These are phyloP conservation scores for Crambe crambe DNA, from an alignment of 37 sponge, comb jelly and placozoan genomes.

Conservation along the genomic window DNA sequence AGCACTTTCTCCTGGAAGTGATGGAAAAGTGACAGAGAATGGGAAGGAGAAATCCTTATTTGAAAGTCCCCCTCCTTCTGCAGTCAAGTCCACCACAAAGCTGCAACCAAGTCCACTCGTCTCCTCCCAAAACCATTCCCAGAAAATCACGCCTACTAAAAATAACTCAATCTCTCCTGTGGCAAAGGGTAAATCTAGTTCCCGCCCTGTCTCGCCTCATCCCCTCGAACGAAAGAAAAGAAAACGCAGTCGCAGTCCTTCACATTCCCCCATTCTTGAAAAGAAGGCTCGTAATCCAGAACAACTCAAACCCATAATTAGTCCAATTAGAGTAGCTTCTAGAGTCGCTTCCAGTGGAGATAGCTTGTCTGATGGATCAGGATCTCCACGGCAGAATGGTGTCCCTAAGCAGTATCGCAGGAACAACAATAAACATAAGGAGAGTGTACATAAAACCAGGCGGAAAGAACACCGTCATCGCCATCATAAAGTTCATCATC, in stretches of 20 bases:
- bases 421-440: neutral
- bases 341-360: constrained; percentile 14
- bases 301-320: constrained; percentile 22
- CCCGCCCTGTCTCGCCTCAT: neutral
- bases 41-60: neutral
- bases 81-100: neutral
- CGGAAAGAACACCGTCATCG: constrained; percentile 21
- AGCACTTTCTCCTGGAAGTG: neutral
- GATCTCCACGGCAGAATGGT: constrained; percentile 17
- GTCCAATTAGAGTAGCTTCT: constrained; percentile 37
- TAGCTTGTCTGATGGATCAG: neutral
- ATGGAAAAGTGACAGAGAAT: neutral
- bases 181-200: too few relatives aligned
- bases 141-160: neutral
- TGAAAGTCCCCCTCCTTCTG: neutral
- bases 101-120: neutral
- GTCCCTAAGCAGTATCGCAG: constrained; percentile 22
- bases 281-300: neutral
- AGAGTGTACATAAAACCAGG: neutral
- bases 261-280: neutral
- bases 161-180: neutral
- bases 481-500: constrained; percentile 2
- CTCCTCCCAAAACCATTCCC: neutral
- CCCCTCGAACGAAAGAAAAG: neutral
- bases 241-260: neutral